Conservation (phyloP, 23 tunicate species). For the Ascidia mentula region DNA sequence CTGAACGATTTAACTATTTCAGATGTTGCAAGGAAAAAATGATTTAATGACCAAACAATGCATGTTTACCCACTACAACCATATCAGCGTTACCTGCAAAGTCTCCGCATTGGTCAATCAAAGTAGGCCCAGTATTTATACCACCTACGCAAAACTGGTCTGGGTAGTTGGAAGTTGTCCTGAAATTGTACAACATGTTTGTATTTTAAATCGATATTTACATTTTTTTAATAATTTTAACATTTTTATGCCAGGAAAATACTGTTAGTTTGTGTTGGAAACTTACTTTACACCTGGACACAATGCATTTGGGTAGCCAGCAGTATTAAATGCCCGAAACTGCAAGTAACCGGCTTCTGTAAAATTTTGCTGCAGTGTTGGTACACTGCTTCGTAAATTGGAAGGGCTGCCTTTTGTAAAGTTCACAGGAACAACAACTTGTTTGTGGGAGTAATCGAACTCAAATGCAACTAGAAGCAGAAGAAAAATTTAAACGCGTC, state of each 20-base stretch:
- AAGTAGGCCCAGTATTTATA: background rate
- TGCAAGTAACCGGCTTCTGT: slow-evolving; percentile 34
- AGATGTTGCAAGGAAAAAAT: too few species aligned
- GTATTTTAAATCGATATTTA: too few species aligned
- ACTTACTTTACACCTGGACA: slow-evolving; percentile 44
- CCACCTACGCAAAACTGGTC: slow-evolving; percentile 44
- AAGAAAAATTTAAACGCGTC: too few species aligned
- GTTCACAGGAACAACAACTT: slow-evolving; percentile 24
- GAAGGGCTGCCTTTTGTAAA: slow-evolving; percentile 11
- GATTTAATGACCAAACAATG: too few species aligned
- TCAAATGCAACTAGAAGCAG: background rate
- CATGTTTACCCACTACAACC: too few species aligned
- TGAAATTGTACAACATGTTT: too few species aligned
- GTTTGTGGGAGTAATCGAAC: slow-evolving; percentile 6
- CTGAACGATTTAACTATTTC: too few species aligned
- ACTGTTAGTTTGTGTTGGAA: too few species aligned
- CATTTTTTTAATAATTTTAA: too few species aligned
- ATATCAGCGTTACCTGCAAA: slow-evolving; percentile 42
- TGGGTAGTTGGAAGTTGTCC: slow-evolving; percentile 10
- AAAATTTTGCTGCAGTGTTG: background rate
- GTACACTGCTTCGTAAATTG: slow-evolving; percentile 23
- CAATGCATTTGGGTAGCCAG: slow-evolving; percentile 38
- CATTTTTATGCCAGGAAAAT: too few species aligned
- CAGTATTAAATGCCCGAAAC: slow-evolving; percentile 36
- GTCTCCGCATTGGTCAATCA: slow-evolving; percentile 26